Conservation (phyloP, 2,797 vertebrate species). For the Aplochiton taeniatus region DNA sequence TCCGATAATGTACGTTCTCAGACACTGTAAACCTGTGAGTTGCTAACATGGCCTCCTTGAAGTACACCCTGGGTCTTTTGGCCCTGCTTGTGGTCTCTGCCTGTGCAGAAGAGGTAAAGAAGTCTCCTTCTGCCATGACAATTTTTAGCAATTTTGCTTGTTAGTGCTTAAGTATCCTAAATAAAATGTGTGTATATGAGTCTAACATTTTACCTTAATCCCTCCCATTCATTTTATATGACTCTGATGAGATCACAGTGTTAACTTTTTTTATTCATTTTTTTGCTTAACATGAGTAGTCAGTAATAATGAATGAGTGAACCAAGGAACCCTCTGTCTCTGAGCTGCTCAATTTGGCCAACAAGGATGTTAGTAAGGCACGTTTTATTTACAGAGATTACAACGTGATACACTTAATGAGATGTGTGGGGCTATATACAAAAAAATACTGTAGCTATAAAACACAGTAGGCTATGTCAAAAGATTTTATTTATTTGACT, state of each 20-base stretch:
- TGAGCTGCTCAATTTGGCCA: conserved; percentile 66
- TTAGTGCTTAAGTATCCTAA: not conserved
- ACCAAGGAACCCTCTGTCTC: conserved; percentile 45
- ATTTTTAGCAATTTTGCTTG: not conserved
- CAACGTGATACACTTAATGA: too few relatives aligned
- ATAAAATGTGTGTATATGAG: not conserved
- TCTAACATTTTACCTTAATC: too few relatives aligned
- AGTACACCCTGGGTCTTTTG: conserved; percentile 39
- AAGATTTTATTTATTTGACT: too few relatives aligned
- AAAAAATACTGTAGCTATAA: too few relatives aligned
- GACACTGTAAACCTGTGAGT: conserved; percentile 10
- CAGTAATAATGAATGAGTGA: too few relatives aligned
- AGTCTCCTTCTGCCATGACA: not conserved
- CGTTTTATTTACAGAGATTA: not conserved
- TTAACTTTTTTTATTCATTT: too few relatives aligned
- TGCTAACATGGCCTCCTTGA: conserved; percentile 50
- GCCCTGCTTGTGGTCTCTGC: conserved; percentile 32
- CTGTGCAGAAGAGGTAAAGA: conserved; percentile 42
- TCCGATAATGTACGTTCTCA: not conserved
- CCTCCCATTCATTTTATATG: too few relatives aligned
- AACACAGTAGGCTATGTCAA: too few relatives aligned
- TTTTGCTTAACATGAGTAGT: too few relatives aligned
- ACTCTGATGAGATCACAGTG: too few relatives aligned
- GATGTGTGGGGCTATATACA: too few relatives aligned
- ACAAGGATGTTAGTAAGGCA: conserved; percentile 65